Evolutionary conservation across 92 coral and sea anemone genomes (phyloP).

Genomic region (Porites cylindrica): DNA sequence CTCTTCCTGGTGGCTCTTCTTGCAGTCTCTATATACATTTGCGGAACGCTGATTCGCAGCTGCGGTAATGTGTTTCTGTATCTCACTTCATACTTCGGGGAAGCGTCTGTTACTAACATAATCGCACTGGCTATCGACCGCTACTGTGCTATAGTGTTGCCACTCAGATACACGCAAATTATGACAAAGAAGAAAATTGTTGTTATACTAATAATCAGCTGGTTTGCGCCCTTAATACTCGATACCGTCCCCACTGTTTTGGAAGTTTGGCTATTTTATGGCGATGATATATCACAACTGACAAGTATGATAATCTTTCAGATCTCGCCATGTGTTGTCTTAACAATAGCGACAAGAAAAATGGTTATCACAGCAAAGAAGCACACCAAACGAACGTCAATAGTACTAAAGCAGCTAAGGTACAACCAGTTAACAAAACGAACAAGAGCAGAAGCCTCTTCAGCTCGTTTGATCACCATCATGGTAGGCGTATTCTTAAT

Average conservation of each 20-base stretch:
- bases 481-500: conserved; percentile 11
- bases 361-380: conserved; percentile 15
- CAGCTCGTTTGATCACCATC: conserved; percentile 22
- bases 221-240: conserved; percentile 24
- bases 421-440: conserved; percentile 7
- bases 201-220: not conserved
- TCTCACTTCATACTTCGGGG: conserved; percentile 21
- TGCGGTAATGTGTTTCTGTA: not conserved
- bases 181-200: conserved; percentile 14
- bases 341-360: conserved; percentile 7
- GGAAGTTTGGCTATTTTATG: not conserved
- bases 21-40: not conserved
- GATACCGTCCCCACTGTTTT: conserved; percentile 7
- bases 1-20: conserved; percentile 1
- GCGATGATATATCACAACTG: not conserved
- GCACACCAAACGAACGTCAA: conserved; percentile 5
- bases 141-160: conserved; percentile 17
- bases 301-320: conserved; percentile 25
- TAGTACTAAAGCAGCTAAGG: conserved; percentile 11
- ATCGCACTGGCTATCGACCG: conserved; percentile 27
- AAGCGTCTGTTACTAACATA: conserved; percentile 3
- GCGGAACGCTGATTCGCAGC: not conserved
- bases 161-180: conserved; percentile 4
- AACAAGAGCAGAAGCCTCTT: conserved; percentile 8
- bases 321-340: conserved; percentile 15